Conservation (phyloP, 2,113 vertebrate species). For the Chaetops frenatus region DNA sequence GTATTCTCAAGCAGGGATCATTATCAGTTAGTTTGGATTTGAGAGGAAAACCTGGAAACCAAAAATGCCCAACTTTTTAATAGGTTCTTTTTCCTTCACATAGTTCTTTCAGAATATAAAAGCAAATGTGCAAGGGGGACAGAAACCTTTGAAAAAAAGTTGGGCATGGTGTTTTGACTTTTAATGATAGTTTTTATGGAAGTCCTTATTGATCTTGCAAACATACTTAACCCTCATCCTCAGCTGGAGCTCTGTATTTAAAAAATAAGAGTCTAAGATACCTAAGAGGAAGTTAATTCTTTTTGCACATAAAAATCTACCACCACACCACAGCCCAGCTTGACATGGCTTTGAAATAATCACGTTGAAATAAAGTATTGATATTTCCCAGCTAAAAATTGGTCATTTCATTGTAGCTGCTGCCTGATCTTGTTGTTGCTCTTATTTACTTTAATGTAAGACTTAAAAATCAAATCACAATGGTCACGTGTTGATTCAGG, state of each 20-base stretch:
- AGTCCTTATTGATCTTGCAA: not conserved
- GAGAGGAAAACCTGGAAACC: not conserved
- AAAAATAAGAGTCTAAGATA: not conserved
- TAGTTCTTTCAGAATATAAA: not conserved
- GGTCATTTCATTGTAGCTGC: not conserved
- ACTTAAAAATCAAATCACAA: not conserved
- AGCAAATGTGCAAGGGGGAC: not conserved
- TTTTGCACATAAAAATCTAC: not conserved
- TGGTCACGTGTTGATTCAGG: not conserved
- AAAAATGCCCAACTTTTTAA: not conserved
- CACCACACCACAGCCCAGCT: not conserved
- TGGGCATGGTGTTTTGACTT: not conserved
- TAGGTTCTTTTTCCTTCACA: not conserved
- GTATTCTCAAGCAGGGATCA: not conserved
- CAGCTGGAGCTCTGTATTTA: not conserved
- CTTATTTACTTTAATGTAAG: not conserved
- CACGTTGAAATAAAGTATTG: not conserved
- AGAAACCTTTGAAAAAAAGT: not conserved
- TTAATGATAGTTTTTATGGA: not conserved
- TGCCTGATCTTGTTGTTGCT: not conserved
- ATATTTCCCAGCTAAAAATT: not conserved
- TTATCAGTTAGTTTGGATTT: not conserved
- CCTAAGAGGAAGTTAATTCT: not conserved
- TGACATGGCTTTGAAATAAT: not conserved
- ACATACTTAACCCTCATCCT: not conserved